Evolutionary conservation across 2,797 vertebrate species (phyloP).

Genomic region (Onychomys leucogaster): DNA sequence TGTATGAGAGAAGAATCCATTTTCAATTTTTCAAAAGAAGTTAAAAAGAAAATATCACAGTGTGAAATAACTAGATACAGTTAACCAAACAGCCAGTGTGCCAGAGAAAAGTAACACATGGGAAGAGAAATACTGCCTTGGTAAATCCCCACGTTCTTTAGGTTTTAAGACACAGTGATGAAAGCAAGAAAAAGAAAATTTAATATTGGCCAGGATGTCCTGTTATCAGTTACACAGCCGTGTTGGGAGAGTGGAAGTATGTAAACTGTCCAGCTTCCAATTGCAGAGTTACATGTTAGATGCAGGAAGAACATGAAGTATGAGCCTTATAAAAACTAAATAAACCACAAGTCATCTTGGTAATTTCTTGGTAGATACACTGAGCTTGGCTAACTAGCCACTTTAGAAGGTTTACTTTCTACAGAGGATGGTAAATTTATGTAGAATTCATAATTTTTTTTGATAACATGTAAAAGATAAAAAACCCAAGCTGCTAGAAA

Average conservation of each 20-base stretch:
- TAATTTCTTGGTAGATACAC: background rate
- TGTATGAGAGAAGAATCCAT: background rate
- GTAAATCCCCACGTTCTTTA: background rate
- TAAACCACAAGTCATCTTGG: background rate
- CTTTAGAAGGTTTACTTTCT: background rate
- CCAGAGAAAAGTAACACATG: background rate
- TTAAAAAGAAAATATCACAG: background rate
- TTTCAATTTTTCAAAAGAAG: background rate
- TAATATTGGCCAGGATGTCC: background rate
- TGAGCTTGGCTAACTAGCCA: background rate
- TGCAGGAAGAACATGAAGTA: background rate
- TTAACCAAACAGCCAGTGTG: background rate
- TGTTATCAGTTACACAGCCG: background rate
- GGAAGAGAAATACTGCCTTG: background rate
- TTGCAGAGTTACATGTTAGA: fast-evolving
- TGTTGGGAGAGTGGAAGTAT: background rate
- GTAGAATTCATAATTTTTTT: background rate
- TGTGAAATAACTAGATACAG: background rate
- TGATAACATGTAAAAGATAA: background rate
- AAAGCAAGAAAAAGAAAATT: background rate
- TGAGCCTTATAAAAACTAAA: background rate
- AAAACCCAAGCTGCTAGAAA: background rate
- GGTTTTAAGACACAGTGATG: background rate
- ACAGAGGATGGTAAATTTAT: background rate
- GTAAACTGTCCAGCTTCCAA: background rate